Evolutionary conservation across 2,113 vertebrate species (phyloP), one percentile per base, ranked within the genome.

Genomic region (Otocyon megalotis): DNA sequence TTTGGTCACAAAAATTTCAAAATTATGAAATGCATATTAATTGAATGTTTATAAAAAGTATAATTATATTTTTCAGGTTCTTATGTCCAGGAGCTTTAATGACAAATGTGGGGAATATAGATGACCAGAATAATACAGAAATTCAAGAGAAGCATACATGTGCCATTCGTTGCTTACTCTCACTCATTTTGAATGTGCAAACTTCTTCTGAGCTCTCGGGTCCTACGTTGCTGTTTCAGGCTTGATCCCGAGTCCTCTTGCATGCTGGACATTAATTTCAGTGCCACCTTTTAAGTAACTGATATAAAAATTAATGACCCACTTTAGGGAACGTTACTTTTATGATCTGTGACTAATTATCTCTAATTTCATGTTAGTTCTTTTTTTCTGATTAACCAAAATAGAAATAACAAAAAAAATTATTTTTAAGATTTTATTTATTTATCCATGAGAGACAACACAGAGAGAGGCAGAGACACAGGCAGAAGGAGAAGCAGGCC

Each of bases 1-100:
- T 92, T 92, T 95, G 88, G 58, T 88, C n/a, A 81, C 30, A 86
- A 76, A 92, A 82, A 26, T 63, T n/a, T 77, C 24, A 15, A 17
- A 58, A 58, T 89, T 35, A 56, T 77, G 76, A 93, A 88, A 32
- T 53, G 5, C 13, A 0, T 19, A 15, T 86, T 65, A 32, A 72
- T 79, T 88, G 24, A 84, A 74, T 43, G 43, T 74, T 82, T 74
- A 60, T 35, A 50, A 82, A 76, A 56, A 8, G 72, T n/a, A 72
- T 1, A 69, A 9, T 12, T 48, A 9, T 26, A 30, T 50, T 28
- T 81, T 97, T 94, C 43, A 53, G 35, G 72, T 53, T 69, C 43
- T 95, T 89, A 69, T 2, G 9, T 22, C 56, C 20, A 53, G 9
- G 37, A 63, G 37, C 4, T 92, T 53, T 26, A 82, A 43, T 35